Conservation (phyloP, 2,888 invertebrate species). For the Gymnocheta viridis region DNA sequence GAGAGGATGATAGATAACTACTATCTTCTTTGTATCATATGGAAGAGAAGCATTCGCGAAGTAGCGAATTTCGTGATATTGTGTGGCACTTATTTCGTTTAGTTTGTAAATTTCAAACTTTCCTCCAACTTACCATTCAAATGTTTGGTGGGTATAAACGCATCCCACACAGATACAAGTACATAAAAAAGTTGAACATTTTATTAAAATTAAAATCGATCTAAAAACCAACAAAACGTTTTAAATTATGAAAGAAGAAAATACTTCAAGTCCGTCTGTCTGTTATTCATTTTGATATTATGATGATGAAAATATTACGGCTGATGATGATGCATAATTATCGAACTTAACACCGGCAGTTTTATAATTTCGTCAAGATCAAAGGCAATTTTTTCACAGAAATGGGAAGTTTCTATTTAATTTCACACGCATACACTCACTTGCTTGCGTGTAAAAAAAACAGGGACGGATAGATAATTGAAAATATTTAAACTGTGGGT, state of each 20-base stretch:
- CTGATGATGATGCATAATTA: slow-evolving; percentile 50
- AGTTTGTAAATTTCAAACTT: background rate
- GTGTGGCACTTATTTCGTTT: no score
- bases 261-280: slow-evolving; percentile 24
- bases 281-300: slow-evolving; percentile 35
- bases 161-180: background rate
- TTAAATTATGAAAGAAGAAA: slow-evolving; percentile 29
- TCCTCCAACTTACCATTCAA: background rate
- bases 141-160: background rate
- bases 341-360: slow-evolving; percentile 60
- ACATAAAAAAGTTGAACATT: slow-evolving; percentile 12
- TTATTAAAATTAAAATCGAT: slow-evolving; percentile 41
- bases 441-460: background rate
- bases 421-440: slow-evolving; percentile 32
- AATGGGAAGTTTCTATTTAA: slow-evolving; percentile 38
- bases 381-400: slow-evolving; percentile 51
- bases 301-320: background rate
- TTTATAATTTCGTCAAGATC: slow-evolving; percentile 66
- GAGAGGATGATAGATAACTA: no score
- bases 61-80: no score
- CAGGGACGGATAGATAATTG: slow-evolving; percentile 4
- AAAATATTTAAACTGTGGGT: slow-evolving; percentile 44
- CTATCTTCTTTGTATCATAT: no score
- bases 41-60: no score
- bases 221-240: slow-evolving; percentile 16